These are phyloP conservation scores for Mirza zaza DNA, from an alignment of 2,113 vertebrate species.

Conservation along the genomic window DNA sequence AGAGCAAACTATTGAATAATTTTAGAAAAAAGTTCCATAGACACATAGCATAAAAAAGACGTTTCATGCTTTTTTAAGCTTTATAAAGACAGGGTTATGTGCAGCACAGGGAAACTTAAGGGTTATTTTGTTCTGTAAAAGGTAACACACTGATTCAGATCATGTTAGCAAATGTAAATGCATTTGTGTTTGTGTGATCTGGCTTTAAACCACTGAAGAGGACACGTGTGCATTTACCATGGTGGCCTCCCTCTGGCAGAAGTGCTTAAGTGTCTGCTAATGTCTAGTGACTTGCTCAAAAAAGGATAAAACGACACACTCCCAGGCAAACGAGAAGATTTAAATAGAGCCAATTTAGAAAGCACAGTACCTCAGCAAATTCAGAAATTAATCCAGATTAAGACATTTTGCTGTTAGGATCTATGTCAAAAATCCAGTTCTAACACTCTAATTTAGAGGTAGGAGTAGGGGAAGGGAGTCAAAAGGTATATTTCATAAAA, in stretches of 20 bases:
- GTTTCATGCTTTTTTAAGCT: background rate
- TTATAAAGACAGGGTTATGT: background rate
- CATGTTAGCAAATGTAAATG: background rate
- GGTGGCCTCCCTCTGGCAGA: constrained; percentile 63
- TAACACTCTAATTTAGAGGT: background rate
- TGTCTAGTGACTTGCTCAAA: constrained; percentile 58
- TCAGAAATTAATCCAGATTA: constrained; percentile 62
- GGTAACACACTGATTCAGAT: background rate
- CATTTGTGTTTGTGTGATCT: background rate
- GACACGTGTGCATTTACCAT: constrained; percentile 61
- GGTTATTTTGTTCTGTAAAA: background rate
- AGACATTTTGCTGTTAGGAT: constrained; percentile 43
- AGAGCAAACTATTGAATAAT: background rate
- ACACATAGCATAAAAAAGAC: background rate
- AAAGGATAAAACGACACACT: constrained; percentile 63
- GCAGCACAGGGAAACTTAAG: background rate
- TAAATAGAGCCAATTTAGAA: constrained; percentile 52
- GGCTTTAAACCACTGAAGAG: constrained; percentile 11
- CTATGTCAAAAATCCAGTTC: background rate
- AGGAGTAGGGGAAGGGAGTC: too few relatives aligned
- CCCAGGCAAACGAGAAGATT: constrained; percentile 61
- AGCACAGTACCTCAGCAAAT: background rate
- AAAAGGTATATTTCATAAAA: background rate
- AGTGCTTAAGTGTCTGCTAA: constrained; percentile 60
- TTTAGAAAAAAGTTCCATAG: background rate